A percentile compares a stretch with the other conserved stretches of the same genome.
phyloP scores from a whole-genome alignment of 2,888 invertebrate species.

The Tigriopus californicus region DNA sequence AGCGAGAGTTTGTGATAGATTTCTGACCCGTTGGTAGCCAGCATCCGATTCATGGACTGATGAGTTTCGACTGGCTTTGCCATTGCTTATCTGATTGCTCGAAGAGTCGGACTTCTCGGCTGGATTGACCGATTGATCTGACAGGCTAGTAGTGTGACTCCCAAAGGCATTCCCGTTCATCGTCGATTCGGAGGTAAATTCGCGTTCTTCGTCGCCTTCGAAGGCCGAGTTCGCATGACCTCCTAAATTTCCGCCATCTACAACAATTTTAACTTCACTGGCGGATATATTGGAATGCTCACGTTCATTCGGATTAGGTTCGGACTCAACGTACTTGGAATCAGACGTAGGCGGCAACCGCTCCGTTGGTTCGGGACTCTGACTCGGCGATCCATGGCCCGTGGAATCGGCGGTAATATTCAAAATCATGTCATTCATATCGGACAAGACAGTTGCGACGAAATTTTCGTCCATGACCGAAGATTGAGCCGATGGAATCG shows the following conservation, averaged over 20 bases:
- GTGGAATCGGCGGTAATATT: slow-evolving; percentile 5
- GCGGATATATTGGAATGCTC: neutral
- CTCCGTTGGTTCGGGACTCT: neutral
- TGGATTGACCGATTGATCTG: too few species aligned
- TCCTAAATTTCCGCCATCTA: neutral
- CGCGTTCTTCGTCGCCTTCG: neutral
- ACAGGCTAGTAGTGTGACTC: too few species aligned
- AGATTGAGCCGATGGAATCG: neutral
- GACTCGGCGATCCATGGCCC: neutral
- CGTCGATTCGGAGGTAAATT: too few species aligned
- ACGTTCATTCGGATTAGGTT: neutral
- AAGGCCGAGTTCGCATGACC: slow-evolving; percentile 7
- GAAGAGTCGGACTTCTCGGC: too few species aligned
- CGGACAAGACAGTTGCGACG: neutral
- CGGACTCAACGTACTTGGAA: neutral
- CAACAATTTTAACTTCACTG: neutral
- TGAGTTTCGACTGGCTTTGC: too few species aligned
- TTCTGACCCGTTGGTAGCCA: neutral
- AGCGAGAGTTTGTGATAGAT: neutral
- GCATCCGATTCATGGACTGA: neutral
- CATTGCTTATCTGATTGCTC: too few species aligned
- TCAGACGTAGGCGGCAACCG: neutral
- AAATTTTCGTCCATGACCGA: neutral
- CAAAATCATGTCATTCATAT: neutral
- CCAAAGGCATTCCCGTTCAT: too few species aligned